A percentile compares a stretch with the other conserved stretches of the same genome.
Evolutionary conservation across 2,797 vertebrate species (phyloP).

Genomic region (Megaceryle alcyon): DNA sequence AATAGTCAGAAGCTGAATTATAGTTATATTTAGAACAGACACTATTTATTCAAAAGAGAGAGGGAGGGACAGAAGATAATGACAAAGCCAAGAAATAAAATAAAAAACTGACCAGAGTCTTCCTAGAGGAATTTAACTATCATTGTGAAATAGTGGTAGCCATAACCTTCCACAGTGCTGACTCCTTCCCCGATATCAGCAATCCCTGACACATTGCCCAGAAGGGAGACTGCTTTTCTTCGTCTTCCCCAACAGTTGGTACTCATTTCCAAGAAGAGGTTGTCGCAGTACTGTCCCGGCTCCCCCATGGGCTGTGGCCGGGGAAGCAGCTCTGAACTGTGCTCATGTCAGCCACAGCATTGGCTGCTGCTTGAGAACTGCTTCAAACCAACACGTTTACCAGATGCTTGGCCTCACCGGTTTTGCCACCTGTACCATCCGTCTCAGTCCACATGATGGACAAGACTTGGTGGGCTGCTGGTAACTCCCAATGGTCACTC

Average conservation of each 20-base stretch:
- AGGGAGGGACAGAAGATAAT: not conserved
- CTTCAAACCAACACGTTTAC: slow-evolving; percentile 29
- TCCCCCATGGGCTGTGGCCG: not conserved
- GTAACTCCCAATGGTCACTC: not conserved
- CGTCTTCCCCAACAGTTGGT: not conserved
- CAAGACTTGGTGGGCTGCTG: not conserved
- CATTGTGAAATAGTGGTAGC: slow-evolving; percentile 2
- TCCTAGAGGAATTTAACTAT: not conserved
- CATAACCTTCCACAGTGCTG: not conserved
- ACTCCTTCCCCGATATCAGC: not conserved
- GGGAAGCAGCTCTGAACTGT: not conserved
- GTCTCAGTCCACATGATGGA: not conserved
- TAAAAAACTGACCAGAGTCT: not conserved
- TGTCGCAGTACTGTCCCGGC: not conserved
- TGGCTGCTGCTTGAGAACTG: not conserved
- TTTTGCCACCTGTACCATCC: slow-evolving; percentile 44
- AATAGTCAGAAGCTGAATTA: not conserved
- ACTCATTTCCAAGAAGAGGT: not conserved
- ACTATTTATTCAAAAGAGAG: slow-evolving; percentile 9
- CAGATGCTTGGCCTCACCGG: not conserved
- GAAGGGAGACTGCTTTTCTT: slow-evolving; percentile 12
- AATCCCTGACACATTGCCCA: not conserved
- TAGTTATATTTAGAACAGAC: not conserved
- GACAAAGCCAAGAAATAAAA: slow-evolving; percentile 34
- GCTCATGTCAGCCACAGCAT: not conserved